phyloP scores from a whole-genome alignment of 1,140 invertebrate species.

The Drosophila nasuta region DNA sequence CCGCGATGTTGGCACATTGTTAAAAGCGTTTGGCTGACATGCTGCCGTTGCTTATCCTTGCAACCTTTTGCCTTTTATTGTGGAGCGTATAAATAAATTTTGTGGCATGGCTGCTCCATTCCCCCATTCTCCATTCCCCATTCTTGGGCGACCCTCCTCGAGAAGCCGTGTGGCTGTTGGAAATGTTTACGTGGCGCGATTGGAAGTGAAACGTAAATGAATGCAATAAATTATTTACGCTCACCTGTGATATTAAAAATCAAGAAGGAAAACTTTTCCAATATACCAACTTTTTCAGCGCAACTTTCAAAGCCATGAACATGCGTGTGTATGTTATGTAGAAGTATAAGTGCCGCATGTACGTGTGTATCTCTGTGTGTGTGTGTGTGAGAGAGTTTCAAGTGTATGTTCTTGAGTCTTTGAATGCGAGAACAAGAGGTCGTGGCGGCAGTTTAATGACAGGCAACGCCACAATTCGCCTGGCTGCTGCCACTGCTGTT shows the following conservation, averaged over 20 bases:
- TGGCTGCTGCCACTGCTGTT: slow-evolving; percentile 38
- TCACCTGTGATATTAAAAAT: slow-evolving; percentile 84
- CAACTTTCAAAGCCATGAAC: slow-evolving; percentile 59
- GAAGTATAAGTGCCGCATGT: too few species aligned
- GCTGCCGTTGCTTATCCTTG: slow-evolving; percentile 25
- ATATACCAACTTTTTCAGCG: slow-evolving; percentile 78
- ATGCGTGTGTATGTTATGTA: slow-evolving; percentile 11
- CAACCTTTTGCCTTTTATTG: slow-evolving; percentile 61
- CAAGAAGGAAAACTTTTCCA: slow-evolving; percentile 82
- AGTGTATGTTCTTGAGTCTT: slow-evolving; percentile 30
- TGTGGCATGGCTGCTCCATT: slow-evolving; percentile 33
- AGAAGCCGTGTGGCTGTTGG: slow-evolving; percentile 24
- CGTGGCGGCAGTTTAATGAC: slow-evolving; percentile 71
- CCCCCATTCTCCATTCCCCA: background rate
- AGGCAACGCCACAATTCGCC: slow-evolving; percentile 56
- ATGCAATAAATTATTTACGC: slow-evolving; percentile 84
- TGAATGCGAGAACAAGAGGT: slow-evolving; percentile 17
- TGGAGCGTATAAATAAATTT: slow-evolving; percentile 73
- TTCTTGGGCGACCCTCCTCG: background rate
- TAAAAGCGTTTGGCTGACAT: slow-evolving; percentile 47
- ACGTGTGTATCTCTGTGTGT: background rate
- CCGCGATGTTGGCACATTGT: slow-evolving; percentile 77
- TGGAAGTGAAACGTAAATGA: slow-evolving; percentile 84
- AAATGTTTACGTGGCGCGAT: slow-evolving; percentile 78
- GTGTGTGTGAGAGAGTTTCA: slow-evolving; percentile 6